These are phyloP conservation scores for Chaitophorus viminalis DNA, from an alignment of 2,888 invertebrate species.

Conservation along the genomic window DNA sequence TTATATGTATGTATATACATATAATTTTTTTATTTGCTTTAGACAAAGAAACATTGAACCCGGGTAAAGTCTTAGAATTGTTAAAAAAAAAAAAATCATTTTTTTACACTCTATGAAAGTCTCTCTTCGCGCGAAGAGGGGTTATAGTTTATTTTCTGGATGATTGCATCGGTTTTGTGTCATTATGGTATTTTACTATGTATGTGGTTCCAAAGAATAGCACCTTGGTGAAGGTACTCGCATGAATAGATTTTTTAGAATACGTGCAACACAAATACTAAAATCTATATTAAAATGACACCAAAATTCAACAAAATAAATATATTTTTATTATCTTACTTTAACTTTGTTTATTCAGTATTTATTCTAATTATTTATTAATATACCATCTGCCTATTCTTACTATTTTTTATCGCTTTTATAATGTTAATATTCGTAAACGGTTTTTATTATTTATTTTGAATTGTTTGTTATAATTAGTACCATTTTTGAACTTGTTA, in stretches of 20 bases:
- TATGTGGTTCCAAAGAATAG: background rate
- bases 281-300: too few relatives aligned
- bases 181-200: constrained; percentile 16
- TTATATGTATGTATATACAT: background rate
- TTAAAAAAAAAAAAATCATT: background rate
- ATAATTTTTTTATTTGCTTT: background rate
- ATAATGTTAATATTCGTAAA: too few relatives aligned
- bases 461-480: too few relatives aligned
- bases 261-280: background rate
- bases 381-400: too few relatives aligned
- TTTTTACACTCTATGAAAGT: background rate
- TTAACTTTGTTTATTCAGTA: too few relatives aligned
- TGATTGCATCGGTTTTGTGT: constrained; percentile 43
- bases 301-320: too few relatives aligned
- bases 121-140: background rate
- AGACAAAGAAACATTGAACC: constrained; percentile 33
- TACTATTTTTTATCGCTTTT: too few relatives aligned
- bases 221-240: constrained; percentile 18
- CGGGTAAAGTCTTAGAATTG: background rate
- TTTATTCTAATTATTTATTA: too few relatives aligned
- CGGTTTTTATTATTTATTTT: too few relatives aligned
- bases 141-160: constrained; percentile 13
- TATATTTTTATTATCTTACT: too few relatives aligned
- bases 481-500: too few relatives aligned
- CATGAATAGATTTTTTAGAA: constrained; percentile 6